A percentile compares a stretch with the other conserved stretches of the same genome.
These are phyloP conservation scores for Oncorhynchus mykiss DNA, from an alignment of 2,113 vertebrate species.

Conservation along the genomic window DNA sequence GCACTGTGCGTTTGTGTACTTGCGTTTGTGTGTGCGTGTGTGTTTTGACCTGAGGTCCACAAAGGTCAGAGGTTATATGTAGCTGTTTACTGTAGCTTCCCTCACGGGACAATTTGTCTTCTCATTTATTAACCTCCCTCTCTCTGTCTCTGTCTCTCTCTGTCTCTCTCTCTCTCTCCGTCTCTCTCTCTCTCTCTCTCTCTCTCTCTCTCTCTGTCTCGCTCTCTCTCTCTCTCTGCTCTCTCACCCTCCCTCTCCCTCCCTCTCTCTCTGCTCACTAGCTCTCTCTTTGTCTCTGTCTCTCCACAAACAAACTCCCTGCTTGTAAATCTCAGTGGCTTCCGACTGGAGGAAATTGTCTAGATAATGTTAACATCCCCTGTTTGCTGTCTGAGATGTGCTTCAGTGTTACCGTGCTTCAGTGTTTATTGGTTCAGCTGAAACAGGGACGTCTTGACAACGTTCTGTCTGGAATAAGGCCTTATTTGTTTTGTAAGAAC, in stretches of 20 bases:
- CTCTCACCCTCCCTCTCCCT: too few species aligned
- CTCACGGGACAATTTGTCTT: too few species aligned
- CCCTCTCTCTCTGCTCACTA: neutral
- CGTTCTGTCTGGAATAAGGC: neutral
- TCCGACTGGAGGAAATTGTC: neutral
- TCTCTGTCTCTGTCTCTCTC: neutral
- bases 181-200: too few species aligned
- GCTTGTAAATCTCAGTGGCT: constrained; percentile 4
- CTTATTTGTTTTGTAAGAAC: neutral
- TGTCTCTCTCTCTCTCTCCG: too few species aligned
- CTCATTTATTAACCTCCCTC: neutral
- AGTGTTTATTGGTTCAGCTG: neutral
- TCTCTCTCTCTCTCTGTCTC: neutral
- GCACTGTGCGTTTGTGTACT: too few species aligned
- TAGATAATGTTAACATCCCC: neutral
- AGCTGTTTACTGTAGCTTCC: neutral
- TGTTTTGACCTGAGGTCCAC: constrained; percentile 29
- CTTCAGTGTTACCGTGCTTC: neutral
- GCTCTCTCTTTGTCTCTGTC: neutral
- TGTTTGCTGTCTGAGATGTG: constrained; percentile 1
- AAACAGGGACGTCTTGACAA: neutral
- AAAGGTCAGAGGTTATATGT: constrained; percentile 40
- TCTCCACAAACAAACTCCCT: constrained; percentile 15
- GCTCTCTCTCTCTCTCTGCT: neutral
- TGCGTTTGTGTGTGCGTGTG: neutral